Percentiles rank a stretch among this genome's conserved stretches.
These are phyloP conservation scores for Luperina nickerlii DNA, from an alignment of 2,888 invertebrate species.

Conservation along the genomic window DNA sequence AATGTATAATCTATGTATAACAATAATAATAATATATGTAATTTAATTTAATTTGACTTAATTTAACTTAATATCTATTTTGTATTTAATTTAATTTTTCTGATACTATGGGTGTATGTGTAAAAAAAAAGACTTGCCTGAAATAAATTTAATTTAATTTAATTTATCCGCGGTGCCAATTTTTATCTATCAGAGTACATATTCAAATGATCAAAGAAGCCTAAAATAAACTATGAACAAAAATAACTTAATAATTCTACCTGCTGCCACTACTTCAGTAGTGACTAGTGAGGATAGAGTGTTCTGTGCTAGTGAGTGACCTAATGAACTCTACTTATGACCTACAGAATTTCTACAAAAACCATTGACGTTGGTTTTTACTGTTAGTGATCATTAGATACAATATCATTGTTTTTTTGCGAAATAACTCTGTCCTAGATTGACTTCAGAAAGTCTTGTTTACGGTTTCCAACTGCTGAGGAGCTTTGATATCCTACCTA, in stretches of 20 bases:
- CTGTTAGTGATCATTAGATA: slow-evolving; percentile 15
- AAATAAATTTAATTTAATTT: too few relatives aligned
- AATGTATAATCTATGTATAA: too few relatives aligned
- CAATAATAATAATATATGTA: too few relatives aligned
- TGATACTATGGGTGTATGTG: too few relatives aligned
- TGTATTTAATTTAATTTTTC: too few relatives aligned
- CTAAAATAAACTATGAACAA: slow-evolving; percentile 4
- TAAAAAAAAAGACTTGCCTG: too few relatives aligned
- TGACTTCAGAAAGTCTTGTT: slow-evolving; percentile 18
- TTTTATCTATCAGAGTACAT: background rate
- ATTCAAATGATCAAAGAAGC: background rate
- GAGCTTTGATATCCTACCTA: background rate
- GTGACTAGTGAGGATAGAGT: background rate
- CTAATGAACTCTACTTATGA: slow-evolving; percentile 28
- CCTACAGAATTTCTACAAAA: slow-evolving; percentile 12
- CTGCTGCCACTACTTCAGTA: background rate
- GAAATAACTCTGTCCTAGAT: slow-evolving; percentile 26
- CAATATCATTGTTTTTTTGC: slow-evolving; percentile 6
- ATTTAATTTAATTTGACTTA: too few relatives aligned
- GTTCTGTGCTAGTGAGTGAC: slow-evolving; percentile 16
- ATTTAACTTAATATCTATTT: too few relatives aligned
- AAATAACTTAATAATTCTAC: background rate
- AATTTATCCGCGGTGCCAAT: background rate
- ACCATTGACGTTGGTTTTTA: slow-evolving; percentile 29
- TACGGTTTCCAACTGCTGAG: background rate